Base-by-base conservation (phyloP, 2,797 vertebrate species). In the Knipowitschia caucasica region DNA sequence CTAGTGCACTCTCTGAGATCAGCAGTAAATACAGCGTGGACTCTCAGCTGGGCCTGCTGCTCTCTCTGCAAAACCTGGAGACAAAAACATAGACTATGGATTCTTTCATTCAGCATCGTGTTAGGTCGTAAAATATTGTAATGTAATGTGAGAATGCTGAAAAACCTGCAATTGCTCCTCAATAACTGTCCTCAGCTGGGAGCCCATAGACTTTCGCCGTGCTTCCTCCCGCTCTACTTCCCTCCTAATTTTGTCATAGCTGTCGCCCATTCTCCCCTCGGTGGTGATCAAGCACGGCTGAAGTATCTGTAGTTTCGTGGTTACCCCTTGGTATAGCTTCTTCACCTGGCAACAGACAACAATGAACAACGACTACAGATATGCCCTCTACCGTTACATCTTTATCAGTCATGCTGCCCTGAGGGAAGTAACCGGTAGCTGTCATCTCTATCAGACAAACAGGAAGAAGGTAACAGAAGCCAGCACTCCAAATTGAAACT, bases 161-260 rank as follows among this genome's bases (percentile, higher is more conserved):
- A 52, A 24, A 65, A 88, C 86, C 62, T 84, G 77, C 18, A 92
- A 67, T 58, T 96, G 93, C 40, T 58, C 88, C 42, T 72, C 71
- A 2, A 95, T 50, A 40, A 88, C 73, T 26, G 81, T 83, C 59
- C 80, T 79, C 2, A 94, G 77, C 52, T 92, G 83, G 0, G 77
- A 71, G 3, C 89, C 93, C 65, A 94, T 18, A 9, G 54, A 64
- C 51, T 83, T 87, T 30, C 93, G 86, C 20, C 53, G 63, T 20
- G 29, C 45, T 35, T 91, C 78, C 77, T 94, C 93, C 54, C 77
- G 80, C 69, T 94, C 91, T 30, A 91, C 88, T 80, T 94, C 89
- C 62, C 75, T 83, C 39, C 75, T 88, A 5, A 82, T 71, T 65
- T 46, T 84, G 21, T 79, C 62, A 20, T 67, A 85, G n/a, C 55